Base-by-base conservation (phyloP, 2,113 vertebrate species). In the Odontesthes bonariensis region DNA sequence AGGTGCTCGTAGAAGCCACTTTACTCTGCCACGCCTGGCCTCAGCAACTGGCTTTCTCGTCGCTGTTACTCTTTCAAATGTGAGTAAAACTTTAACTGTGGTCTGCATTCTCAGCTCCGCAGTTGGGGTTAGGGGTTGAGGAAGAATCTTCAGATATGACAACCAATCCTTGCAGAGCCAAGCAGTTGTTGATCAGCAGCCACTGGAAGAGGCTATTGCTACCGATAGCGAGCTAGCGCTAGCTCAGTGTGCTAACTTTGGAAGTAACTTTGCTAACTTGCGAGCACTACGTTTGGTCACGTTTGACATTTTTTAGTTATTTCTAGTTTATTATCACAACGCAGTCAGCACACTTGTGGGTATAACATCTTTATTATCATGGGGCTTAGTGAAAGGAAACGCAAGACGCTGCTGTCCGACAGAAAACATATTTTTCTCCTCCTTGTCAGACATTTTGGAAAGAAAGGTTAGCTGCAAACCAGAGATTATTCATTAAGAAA, bases 401-500 rank as follows among this genome's bases (percentile, higher is more conserved):
- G 79, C 61, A 83, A 75, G 64, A 33, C 59, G 70, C 52, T 67
- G 65, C 35, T 62, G 58, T 78, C 14, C 51, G 32, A 44, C 42
- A 44, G 64, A 75, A 86, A 52, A 20, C 64, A 63, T 59, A 35
- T 4, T 53, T 81, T 78, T 73, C 86, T 84, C 77, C 88, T 87
- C 77, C 71, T 90, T 53, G 85, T 89, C 90, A 90, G 90, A 92
- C 90, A 93, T 93, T 89, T 90, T 90, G 84, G 70, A 57, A 22
- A 51, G 53, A 81, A 46, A 52, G n/a, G 22, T 57, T 23, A 59
- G 58, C 75, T 16, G 27, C 0, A 27, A 65, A 52, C 49, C 32
- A 56, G 46, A 40, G 0, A 54, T 13, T 7, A 19, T 46, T 74
- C 47, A 52, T 42, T n/a, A 53, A 44, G 42, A 27, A 3, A 11